These are phyloP conservation scores for Zaprionus davidi DNA, from an alignment of 1,140 invertebrate species.

Conservation along the genomic window DNA sequence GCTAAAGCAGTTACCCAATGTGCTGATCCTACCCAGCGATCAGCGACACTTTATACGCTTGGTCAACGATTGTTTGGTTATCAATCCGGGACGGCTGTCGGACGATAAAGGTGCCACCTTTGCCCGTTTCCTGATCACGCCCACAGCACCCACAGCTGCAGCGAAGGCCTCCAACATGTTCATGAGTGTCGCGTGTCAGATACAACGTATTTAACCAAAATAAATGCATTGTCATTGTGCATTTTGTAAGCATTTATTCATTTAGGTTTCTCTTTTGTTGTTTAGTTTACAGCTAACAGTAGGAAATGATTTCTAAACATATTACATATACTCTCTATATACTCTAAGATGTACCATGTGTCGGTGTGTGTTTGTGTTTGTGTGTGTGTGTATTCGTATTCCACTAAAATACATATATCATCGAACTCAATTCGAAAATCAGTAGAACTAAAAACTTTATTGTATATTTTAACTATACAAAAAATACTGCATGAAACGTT, in stretches of 20 bases:
- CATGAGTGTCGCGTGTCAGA: conserved; percentile 75
- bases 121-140: conserved; percentile 84
- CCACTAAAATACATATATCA: conserved; percentile 15
- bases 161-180: conserved; percentile 63
- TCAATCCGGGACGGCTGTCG: conserved; percentile 93
- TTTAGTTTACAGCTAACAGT: conserved; percentile 79
- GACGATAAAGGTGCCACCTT: conserved; percentile 89
- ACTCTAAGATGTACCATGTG: conserved; percentile 39
- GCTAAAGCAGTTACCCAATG: conserved; percentile 90
- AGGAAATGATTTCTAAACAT: conserved; percentile 81
- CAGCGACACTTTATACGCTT: conserved; percentile 89
- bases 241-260: conserved; percentile 79
- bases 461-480: conserved; percentile 82
- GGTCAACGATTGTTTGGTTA: conserved; percentile 90
- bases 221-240: conserved; percentile 19
- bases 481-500: conserved; percentile 78
- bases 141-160: conserved; percentile 53
- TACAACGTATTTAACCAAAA: conserved; percentile 58
- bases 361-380: conserved; percentile 7
- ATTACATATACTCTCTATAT: conserved; percentile 71
- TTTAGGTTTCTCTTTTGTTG: conserved; percentile 58
- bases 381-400: conserved; percentile 17
- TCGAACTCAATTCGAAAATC: conserved; percentile 67
- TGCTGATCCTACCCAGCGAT: conserved; percentile 93
- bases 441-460: conserved; percentile 66